Evolutionary conservation across 2,113 vertebrate genomes (phyloP).

Genomic region (Dissostichus mawsoni): DNA sequence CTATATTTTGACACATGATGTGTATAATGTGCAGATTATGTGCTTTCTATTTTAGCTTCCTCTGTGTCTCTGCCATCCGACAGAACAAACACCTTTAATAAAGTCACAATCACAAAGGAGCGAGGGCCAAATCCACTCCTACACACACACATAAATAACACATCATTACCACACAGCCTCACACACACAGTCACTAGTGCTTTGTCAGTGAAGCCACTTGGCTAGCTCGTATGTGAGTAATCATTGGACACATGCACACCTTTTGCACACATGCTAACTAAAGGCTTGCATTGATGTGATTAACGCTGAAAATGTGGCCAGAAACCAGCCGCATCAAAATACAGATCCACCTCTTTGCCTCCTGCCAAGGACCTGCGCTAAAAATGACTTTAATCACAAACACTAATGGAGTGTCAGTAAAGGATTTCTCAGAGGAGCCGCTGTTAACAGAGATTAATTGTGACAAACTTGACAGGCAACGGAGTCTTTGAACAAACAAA

Average conservation of each 20-base stretch:
- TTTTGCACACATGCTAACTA: slow-evolving; percentile 45
- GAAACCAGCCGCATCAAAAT: slow-evolving; percentile 25
- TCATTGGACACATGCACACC: slow-evolving; percentile 46
- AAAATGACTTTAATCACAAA: slow-evolving; percentile 65
- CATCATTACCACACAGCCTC: slow-evolving; percentile 44
- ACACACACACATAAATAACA: slow-evolving; percentile 55
- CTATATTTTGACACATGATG: slow-evolving; percentile 77
- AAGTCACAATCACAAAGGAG: slow-evolving; percentile 89
- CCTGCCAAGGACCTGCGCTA: slow-evolving; percentile 59
- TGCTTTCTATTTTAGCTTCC: slow-evolving; percentile 66
- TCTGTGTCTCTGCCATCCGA: slow-evolving; percentile 64
- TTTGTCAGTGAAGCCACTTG: slow-evolving; percentile 66
- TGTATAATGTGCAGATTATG: slow-evolving; percentile 74
- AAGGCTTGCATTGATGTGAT: slow-evolving; percentile 69
- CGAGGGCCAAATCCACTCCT: slow-evolving; percentile 89
- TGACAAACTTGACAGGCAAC: background rate
- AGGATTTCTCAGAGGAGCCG: slow-evolving; percentile 7
- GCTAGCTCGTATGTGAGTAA: slow-evolving; percentile 68
- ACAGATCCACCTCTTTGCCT: slow-evolving; percentile 47
- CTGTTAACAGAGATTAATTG: background rate
- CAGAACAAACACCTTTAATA: slow-evolving; percentile 78
- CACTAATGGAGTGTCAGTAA: slow-evolving; percentile 7
- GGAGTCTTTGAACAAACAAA: background rate
- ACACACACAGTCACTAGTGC: slow-evolving; percentile 37
- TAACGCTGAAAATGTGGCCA: slow-evolving; percentile 78